Percentiles rank a stretch among this genome's conserved stretches.
phyloP scores from a whole-genome alignment of 2,797 vertebrate genomes.

The Falco berigora region DNA sequence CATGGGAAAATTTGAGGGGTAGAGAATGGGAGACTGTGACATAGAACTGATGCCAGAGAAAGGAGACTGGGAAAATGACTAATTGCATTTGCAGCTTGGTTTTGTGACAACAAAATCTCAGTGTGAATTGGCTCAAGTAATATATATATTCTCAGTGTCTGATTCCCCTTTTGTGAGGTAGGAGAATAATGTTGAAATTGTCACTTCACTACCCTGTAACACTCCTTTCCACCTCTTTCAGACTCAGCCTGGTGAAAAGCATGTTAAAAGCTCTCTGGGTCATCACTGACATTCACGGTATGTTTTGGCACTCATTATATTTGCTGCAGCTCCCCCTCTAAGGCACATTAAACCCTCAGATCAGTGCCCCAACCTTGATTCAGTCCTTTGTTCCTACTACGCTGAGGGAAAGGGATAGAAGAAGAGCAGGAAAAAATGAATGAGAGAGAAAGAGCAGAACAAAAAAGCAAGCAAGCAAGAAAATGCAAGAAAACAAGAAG shows the following conservation, averaged over 20 bases:
- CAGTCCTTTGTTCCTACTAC: not conserved
- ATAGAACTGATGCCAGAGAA: not conserved
- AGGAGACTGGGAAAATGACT: not conserved
- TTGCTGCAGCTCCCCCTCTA: not conserved
- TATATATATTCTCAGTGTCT: not conserved
- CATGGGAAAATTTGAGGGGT: not conserved
- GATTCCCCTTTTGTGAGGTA: not conserved
- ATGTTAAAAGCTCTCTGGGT: not conserved
- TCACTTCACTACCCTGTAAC: not conserved
- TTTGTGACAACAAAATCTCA: not conserved
- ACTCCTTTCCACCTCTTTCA: not conserved
- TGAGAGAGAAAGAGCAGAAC: not conserved
- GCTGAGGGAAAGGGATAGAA: not conserved
- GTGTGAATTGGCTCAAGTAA: not conserved
- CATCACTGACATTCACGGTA: not conserved
- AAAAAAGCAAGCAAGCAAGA: not conserved
- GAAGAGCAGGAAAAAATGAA: not conserved
- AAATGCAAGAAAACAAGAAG: not conserved
- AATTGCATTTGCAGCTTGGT: not conserved
- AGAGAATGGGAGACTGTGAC: not conserved
- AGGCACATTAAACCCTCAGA: not conserved
- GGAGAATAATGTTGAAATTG: not conserved
- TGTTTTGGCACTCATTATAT: not conserved
- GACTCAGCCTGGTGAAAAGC: not conserved
- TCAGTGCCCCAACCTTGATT: accelerated